Evolutionary conservation across 1,140 invertebrate genomes (phyloP).

Genomic region (Neodiprion fabricii): DNA sequence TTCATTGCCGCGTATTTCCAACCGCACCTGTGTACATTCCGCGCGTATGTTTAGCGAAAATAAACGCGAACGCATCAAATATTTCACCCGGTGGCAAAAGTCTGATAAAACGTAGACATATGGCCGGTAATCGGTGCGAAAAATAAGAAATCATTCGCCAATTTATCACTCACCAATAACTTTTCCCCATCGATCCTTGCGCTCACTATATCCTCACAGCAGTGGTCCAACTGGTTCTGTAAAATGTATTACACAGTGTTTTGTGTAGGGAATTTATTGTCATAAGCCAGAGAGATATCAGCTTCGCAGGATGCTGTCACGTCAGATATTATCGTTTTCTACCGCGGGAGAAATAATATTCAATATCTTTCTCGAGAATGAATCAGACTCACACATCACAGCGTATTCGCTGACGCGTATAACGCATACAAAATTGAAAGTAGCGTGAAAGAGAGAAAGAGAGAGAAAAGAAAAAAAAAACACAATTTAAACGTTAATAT

Average conservation of each 20-base stretch:
- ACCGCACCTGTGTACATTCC: no score
- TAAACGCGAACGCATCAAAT: not conserved
- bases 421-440: no score
- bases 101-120: no score
- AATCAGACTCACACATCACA: not conserved
- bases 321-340: not conserved
- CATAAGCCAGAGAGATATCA: not conserved
- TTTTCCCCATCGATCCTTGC: conserved; percentile 50
- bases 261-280: no score
- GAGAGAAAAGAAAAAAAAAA: no score
- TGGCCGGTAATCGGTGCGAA: not conserved
- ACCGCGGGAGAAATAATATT: not conserved
- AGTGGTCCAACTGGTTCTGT: conserved; percentile 51
- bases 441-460: no score
- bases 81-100: no score
- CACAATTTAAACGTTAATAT: no score
- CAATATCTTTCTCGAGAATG: not conserved
- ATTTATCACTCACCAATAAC: conserved; percentile 42
- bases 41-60: not conserved
- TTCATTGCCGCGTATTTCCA: no score
- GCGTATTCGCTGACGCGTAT: not conserved
- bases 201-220: conserved; percentile 47
- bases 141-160: conserved; percentile 3
- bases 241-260: conserved; percentile 17
- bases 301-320: conserved; percentile 5